Percentiles rank a stretch among this genome's conserved stretches.
phyloP scores from a whole-genome alignment of 2,888 invertebrate genomes.

The Oxystoma pomonae region DNA sequence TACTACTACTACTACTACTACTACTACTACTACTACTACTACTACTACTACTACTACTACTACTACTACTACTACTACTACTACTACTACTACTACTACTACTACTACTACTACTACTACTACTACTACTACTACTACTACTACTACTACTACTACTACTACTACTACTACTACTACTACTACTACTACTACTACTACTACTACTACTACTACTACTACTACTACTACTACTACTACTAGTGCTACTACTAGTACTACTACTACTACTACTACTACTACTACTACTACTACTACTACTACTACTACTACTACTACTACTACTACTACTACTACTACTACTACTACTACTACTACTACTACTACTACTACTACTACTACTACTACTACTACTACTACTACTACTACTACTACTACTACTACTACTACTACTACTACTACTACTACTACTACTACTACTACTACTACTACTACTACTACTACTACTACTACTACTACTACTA shows the following conservation, averaged over 20 bases:
- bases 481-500: constrained; percentile 10
- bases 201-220: constrained; percentile 8
- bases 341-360: constrained; percentile 10
- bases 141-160: constrained; percentile 8
- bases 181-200: constrained; percentile 8
- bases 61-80: constrained; percentile 8
- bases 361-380: constrained; percentile 10
- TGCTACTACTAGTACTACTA: constrained; percentile 9
- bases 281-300: constrained; percentile 10
- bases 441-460: constrained; percentile 10
- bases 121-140: constrained; percentile 8
- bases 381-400: constrained; percentile 10
- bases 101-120: constrained; percentile 8
- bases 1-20: constrained; percentile 8
- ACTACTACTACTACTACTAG: constrained; percentile 7
- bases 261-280: constrained; percentile 10
- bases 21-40: constrained; percentile 8
- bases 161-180: constrained; percentile 8
- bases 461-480: constrained; percentile 10
- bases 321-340: constrained; percentile 10
- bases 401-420: constrained; percentile 10
- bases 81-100: constrained; percentile 8
- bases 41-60: constrained; percentile 8
- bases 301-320: constrained; percentile 10
- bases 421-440: constrained; percentile 10